Evolutionary conservation across 2,113 vertebrate genomes (phyloP).

Genomic region (Miniopterus natalensis): DNA sequence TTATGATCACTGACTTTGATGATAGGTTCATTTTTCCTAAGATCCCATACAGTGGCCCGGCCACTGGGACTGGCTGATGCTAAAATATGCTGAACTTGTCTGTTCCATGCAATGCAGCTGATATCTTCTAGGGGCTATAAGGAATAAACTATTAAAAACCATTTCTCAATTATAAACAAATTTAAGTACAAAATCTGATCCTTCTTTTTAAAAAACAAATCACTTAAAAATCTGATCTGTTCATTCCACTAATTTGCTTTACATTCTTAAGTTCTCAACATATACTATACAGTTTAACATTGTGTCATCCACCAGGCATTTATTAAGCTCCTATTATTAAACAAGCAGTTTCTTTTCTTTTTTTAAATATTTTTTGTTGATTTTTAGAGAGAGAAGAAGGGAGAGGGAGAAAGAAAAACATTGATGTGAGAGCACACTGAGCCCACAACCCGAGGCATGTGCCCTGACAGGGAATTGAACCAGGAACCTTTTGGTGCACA

Average conservation of each 20-base stretch:
- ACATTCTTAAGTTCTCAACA: conserved; percentile 5
- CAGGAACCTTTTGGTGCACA: too few species aligned
- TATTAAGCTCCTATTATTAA: conserved; percentile 33
- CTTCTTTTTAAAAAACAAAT: neutral
- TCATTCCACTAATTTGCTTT: conserved; percentile 43
- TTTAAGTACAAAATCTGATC: conserved; percentile 14
- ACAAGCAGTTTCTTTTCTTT: neutral
- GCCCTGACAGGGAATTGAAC: too few species aligned
- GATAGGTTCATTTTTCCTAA: conserved; percentile 97
- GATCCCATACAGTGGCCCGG: conserved; percentile 96
- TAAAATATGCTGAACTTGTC: conserved; percentile 91
- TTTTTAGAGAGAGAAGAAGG: too few species aligned
- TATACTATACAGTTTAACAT: neutral
- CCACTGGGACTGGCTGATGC: conserved; percentile 95
- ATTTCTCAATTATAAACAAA: neutral
- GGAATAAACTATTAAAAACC: conserved; percentile 66
- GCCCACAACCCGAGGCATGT: too few species aligned
- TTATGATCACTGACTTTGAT: conserved; percentile 99
- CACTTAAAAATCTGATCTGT: conserved; percentile 39
- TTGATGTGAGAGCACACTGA: too few species aligned
- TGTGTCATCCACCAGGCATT: neutral
- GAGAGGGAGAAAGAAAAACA: too few species aligned
- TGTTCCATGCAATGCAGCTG: conserved; percentile 92
- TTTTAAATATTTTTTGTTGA: too few species aligned
- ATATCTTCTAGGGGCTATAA: conserved; percentile 95